A percentile compares a stretch with the other conserved stretches of the same genome.
Evolutionary conservation across 2,888 invertebrate genomes (phyloP).

Genomic region (Lasioglossum lativentre): DNA sequence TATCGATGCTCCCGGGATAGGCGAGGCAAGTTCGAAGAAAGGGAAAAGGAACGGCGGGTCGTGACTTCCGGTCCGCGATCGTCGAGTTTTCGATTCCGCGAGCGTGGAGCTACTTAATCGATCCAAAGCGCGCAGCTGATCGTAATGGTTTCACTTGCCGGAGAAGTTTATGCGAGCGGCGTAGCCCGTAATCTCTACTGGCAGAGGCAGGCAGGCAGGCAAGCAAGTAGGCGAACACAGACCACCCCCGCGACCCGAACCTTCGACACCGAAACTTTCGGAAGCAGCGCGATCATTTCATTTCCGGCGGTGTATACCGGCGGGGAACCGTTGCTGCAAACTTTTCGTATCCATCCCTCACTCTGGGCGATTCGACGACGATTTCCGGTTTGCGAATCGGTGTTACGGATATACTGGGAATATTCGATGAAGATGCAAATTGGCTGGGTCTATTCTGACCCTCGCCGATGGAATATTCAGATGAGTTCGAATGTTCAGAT

Average conservation of each 20-base stretch:
- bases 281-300: slow-evolving; percentile 23
- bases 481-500: too few species aligned
- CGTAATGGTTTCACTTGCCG: slow-evolving; percentile 51
- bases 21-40: slow-evolving; percentile 13
- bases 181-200: slow-evolving; percentile 24
- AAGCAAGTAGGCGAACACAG: background rate
- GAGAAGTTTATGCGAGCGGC: slow-evolving; percentile 30
- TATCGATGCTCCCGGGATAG: background rate
- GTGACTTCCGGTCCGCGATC: slow-evolving; percentile 5
- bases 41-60: background rate
- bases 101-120: slow-evolving; percentile 74
- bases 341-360: background rate
- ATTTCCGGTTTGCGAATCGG: background rate
- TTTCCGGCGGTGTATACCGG: background rate
- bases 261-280: background rate
- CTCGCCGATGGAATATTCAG: background rate
- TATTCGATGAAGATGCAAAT: background rate
- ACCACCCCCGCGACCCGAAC: background rate
- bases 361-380: background rate
- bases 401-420: background rate
- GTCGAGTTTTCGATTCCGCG: slow-evolving; percentile 27
- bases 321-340: background rate
- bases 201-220: background rate
- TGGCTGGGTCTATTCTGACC: background rate
- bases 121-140: slow-evolving; percentile 66